These are phyloP conservation scores for Eumerus sabulonum DNA, from an alignment of 2,888 invertebrate species.

Conservation along the genomic window DNA sequence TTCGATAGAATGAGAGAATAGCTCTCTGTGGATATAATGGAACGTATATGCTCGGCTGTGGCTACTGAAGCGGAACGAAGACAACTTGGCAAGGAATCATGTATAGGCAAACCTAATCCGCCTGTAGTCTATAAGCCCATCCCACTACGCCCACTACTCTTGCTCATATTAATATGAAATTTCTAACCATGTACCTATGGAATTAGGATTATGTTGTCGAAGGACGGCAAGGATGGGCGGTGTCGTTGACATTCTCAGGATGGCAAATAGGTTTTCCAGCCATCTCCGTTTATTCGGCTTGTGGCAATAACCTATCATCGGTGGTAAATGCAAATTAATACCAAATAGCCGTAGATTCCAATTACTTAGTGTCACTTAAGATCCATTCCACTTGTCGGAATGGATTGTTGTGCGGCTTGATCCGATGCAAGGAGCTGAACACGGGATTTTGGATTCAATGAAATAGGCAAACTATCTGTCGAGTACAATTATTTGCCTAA, in stretches of 20 bases:
- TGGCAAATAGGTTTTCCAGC: not conserved
- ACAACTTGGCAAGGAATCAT: slow-evolving; percentile 39
- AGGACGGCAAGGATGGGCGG: not conserved
- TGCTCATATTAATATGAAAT: slow-evolving; percentile 52
- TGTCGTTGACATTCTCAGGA: not conserved
- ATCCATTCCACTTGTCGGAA: not conserved
- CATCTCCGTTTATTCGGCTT: slow-evolving; percentile 32
- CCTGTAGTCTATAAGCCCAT: not conserved
- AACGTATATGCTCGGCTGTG: slow-evolving; percentile 21
- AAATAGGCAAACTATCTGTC: no score
- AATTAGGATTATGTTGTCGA: slow-evolving; percentile 30
- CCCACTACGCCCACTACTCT: not conserved
- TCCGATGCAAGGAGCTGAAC: no score
- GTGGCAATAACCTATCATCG: slow-evolving; percentile 42
- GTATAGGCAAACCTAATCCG: slow-evolving; percentile 36
- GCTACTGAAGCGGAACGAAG: slow-evolving; percentile 34
- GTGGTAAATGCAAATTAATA: slow-evolving; percentile 60
- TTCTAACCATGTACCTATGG: slow-evolving; percentile 40
- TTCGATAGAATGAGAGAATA: not conserved
- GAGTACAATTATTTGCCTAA: no score
- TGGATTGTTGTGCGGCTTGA: no score
- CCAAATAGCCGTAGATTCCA: slow-evolving; percentile 49
- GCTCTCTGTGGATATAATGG: slow-evolving; percentile 32
- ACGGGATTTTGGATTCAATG: no score
- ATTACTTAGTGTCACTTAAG: slow-evolving; percentile 51